Evolutionary conservation across 2,797 vertebrate genomes (phyloP).

Genomic region (Anabas testudineus): DNA sequence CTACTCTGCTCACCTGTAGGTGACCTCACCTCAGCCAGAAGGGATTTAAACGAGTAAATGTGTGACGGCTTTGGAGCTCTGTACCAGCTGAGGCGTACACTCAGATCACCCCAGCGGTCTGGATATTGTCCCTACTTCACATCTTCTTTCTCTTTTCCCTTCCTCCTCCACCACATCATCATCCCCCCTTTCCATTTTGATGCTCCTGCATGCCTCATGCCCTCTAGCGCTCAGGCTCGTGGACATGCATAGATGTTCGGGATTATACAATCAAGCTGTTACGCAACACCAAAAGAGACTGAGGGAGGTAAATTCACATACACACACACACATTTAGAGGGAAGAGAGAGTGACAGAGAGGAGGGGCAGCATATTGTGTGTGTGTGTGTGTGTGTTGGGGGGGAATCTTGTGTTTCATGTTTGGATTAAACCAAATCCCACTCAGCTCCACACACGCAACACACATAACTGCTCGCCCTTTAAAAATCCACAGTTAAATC

Average conservation of each 20-base stretch:
- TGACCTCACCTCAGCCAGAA: slow-evolving; percentile 14
- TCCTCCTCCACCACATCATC: neutral
- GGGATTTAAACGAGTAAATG: slow-evolving; percentile 5
- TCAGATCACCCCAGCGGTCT: neutral
- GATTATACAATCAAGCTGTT: slow-evolving; percentile 84
- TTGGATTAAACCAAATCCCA: slow-evolving; percentile 80
- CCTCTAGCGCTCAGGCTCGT: slow-evolving; percentile 68
- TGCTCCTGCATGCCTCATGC: slow-evolving; percentile 69
- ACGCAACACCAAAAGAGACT: slow-evolving; percentile 72
- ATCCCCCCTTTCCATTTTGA: slow-evolving; percentile 33
- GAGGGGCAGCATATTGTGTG: slow-evolving; percentile 9
- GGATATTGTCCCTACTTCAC: slow-evolving; percentile 21
- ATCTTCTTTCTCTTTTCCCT: slow-evolving; percentile 15
- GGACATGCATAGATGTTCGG: slow-evolving; percentile 81
- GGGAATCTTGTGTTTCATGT: slow-evolving; percentile 78
- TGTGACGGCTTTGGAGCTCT: slow-evolving; percentile 18
- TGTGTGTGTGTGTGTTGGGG: slow-evolving; percentile 16
- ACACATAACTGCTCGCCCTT: slow-evolving; percentile 54
- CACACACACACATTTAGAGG: slow-evolving; percentile 41
- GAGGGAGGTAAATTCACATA: slow-evolving; percentile 56
- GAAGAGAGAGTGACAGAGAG: slow-evolving; percentile 34
- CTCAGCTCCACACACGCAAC: slow-evolving; percentile 57
- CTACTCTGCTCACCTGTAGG: slow-evolving; percentile 18
- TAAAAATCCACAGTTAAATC: slow-evolving; percentile 73
- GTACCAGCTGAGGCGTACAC: slow-evolving; percentile 15